Evolutionary conservation across 2,113 vertebrate genomes (phyloP).

Genomic region (Eclectus roratus): DNA sequence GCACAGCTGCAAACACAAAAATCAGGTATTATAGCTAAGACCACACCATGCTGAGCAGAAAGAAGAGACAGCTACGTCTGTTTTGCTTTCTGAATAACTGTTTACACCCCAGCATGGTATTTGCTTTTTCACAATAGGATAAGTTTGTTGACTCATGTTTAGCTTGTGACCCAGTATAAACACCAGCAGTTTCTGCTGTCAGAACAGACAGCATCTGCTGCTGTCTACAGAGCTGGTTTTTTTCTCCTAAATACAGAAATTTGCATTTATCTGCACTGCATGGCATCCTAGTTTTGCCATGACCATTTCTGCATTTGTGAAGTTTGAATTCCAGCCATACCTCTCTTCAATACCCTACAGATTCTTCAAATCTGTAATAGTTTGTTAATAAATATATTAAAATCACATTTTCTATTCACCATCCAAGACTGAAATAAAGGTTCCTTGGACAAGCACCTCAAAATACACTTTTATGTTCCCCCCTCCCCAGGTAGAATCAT

Average conservation of each 20-base stretch:
- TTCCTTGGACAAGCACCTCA: neutral
- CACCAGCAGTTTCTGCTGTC: conserved; percentile 10
- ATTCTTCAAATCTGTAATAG: neutral
- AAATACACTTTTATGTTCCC: neutral
- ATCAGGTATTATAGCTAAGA: accelerated
- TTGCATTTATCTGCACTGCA: neutral
- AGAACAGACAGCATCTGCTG: neutral
- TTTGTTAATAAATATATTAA: neutral
- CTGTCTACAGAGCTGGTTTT: neutral
- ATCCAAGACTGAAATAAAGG: neutral
- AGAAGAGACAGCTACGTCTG: neutral
- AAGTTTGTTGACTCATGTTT: neutral
- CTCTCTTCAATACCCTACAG: neutral
- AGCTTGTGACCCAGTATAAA: neutral
- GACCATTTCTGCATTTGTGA: neutral
- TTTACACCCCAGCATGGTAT: neutral
- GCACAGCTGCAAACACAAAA: neutral
- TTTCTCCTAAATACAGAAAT: neutral
- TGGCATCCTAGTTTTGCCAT: neutral
- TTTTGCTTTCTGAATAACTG: neutral
- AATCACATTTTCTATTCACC: neutral
- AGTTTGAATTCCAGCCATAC: neutral
- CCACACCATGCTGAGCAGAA: neutral
- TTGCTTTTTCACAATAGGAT: neutral
- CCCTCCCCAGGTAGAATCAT: neutral